Conservation (phyloP, 1,140 invertebrate genomes). For the Orius insidiosus region DNA sequence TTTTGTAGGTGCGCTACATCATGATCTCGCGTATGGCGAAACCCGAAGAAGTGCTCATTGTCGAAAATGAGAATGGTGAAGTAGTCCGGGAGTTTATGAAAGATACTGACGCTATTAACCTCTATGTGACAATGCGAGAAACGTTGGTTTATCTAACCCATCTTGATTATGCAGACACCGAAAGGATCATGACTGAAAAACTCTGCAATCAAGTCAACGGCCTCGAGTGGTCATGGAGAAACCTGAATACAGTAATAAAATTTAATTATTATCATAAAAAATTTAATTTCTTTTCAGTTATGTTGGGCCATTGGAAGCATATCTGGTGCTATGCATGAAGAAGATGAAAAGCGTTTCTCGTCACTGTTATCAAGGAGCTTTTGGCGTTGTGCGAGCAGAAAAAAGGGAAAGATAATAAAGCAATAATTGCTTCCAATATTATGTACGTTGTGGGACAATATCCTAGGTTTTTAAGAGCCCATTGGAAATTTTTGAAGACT, state of each 20-base stretch:
- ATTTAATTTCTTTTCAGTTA: constrained; percentile 32
- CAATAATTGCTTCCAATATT: constrained; percentile 98
- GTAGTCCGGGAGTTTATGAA: constrained; percentile 99
- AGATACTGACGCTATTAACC: constrained; percentile 97
- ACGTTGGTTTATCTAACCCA: constrained; percentile 97
- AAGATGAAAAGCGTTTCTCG: constrained; percentile 98
- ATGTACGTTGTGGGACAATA: constrained; percentile 99
- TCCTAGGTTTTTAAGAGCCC: constrained; percentile 93
- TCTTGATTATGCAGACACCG: constrained; percentile 94
- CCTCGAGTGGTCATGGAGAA: constrained; percentile 99
- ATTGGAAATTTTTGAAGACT: constrained; percentile 99
- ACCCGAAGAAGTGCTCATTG: constrained; percentile 98
- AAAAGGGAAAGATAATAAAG: constrained; percentile 97
- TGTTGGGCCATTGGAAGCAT: constrained; percentile 99
- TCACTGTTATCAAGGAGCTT: constrained; percentile 98
- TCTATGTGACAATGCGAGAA: constrained; percentile 99
- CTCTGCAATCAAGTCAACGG: constrained; percentile 98
- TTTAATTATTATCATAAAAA: too few relatives aligned
- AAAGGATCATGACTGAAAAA: constrained; percentile 98
- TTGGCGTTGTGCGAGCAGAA: constrained; percentile 98
- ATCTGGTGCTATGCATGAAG: constrained; percentile 96
- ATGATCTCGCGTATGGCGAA: constrained; percentile 99
- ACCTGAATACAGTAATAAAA: constrained; percentile 91
- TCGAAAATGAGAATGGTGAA: constrained; percentile 99
- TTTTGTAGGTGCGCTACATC: constrained; percentile 64